These are phyloP conservation scores for Phenacoccus solenopsis DNA, from an alignment of 1,140 invertebrate species.

Conservation along the genomic window DNA sequence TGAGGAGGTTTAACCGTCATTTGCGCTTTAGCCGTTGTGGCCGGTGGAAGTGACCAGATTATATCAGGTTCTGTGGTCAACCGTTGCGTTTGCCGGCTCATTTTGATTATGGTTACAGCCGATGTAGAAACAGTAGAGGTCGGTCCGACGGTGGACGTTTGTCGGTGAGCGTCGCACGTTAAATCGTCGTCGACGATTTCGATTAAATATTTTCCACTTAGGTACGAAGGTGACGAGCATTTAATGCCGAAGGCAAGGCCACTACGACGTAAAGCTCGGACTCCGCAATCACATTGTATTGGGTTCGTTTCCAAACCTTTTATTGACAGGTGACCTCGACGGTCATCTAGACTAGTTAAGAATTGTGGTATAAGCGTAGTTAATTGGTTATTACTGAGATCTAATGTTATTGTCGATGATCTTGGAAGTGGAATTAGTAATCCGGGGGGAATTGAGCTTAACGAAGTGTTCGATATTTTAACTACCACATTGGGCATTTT, in stretches of 20 bases:
- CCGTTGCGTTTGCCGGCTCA: conserved; percentile 31
- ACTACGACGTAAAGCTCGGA: conserved; percentile 51
- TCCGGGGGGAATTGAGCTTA: conserved; percentile 59
- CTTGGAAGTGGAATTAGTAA: conserved; percentile 77
- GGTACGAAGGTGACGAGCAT: conserved; percentile 51
- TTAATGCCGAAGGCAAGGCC: conserved; percentile 40
- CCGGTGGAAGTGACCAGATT: conserved; percentile 68
- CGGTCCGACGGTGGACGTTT: conserved; percentile 40
- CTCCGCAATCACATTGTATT: conserved; percentile 71
- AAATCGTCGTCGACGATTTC: conserved; percentile 67
- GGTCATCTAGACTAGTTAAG: conserved; percentile 62
- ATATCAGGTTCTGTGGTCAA: conserved; percentile 62
- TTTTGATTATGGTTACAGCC: conserved; percentile 33
- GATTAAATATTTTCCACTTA: conserved; percentile 50
- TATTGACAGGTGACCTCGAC: conserved; percentile 55
- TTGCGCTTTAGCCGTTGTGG: conserved; percentile 40
- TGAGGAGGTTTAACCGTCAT: conserved; percentile 35
- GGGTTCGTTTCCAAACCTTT: conserved; percentile 61
- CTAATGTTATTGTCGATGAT: conserved; percentile 62
- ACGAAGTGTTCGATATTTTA: conserved; percentile 61
- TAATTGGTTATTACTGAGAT: conserved; percentile 64
- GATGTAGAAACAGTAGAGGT: conserved; percentile 32
- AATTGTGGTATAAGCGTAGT: conserved; percentile 59
- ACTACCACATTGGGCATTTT: conserved; percentile 55
- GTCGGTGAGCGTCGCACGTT: conserved; percentile 47